phyloP scores from a whole-genome alignment of 2,113 vertebrate genomes.

The Marmota flaviventris region DNA sequence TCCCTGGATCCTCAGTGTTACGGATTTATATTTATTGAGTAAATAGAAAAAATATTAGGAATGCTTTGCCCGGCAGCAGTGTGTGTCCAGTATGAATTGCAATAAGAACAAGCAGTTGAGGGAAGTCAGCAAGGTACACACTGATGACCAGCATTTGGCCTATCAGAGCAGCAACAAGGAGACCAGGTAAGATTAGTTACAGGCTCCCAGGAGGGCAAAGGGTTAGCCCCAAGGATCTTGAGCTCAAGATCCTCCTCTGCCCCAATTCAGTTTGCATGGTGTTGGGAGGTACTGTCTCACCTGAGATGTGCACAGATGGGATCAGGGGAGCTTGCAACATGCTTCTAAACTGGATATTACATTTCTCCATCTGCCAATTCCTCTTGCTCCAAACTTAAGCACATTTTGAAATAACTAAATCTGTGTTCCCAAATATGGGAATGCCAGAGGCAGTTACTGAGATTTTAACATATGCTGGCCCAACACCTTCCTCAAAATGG shows the following conservation, averaged over 20 bases:
- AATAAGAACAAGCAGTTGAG: neutral
- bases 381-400: neutral
- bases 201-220: neutral
- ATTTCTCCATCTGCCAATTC: neutral
- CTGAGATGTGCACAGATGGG: neutral
- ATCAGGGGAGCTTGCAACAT: neutral
- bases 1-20: neutral
- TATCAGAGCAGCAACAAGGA: neutral
- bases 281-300: neutral
- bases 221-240: neutral
- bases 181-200: neutral
- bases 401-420: neutral
- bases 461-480: neutral
- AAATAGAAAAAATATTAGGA: neutral
- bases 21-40: neutral
- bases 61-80: neutral
- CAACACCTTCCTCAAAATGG: neutral
- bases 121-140: neutral
- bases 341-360: neutral
- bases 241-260: neutral
- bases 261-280: too few species aligned
- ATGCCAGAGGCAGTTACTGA: neutral
- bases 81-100: neutral
- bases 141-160: neutral
- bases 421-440: neutral